Evolutionary conservation across 2,888 invertebrate genomes (phyloP).

Genomic region (Helicoverpa assulta): DNA sequence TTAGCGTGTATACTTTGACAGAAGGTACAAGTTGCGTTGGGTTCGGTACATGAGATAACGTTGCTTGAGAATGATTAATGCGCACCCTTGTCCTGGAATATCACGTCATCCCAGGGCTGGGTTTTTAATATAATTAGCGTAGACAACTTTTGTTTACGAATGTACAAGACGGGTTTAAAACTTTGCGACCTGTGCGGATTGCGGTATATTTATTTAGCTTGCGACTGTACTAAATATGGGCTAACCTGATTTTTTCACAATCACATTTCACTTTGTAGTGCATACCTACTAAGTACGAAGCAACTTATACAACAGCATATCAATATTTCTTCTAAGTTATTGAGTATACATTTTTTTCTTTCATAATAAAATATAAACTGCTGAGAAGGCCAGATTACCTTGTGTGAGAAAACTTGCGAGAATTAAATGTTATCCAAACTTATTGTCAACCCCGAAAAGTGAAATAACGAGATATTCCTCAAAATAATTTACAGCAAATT

Average conservation of each 20-base stretch:
- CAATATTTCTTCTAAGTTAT: too few relatives aligned
- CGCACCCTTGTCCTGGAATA: slow-evolving; percentile 77
- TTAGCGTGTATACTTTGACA: slow-evolving; percentile 63
- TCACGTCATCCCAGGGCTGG: slow-evolving; percentile 76
- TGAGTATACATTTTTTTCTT: too few relatives aligned
- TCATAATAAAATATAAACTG: too few relatives aligned
- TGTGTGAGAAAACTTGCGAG: too few relatives aligned
- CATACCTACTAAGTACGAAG: too few relatives aligned
- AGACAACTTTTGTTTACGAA: slow-evolving; percentile 75
- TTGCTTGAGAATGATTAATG: slow-evolving; percentile 84
- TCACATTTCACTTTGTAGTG: too few relatives aligned
- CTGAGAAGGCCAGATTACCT: too few relatives aligned
- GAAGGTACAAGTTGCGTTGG: slow-evolving; percentile 69
- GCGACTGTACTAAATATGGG: slow-evolving; percentile 11
- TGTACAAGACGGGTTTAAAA: slow-evolving; percentile 60
- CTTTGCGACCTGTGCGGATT: slow-evolving; percentile 47
- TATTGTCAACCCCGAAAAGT: too few relatives aligned
- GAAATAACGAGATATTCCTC: too few relatives aligned
- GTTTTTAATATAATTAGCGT: slow-evolving; percentile 83
- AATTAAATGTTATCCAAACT: too few relatives aligned
- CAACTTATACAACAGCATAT: too few relatives aligned
- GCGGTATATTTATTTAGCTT: slow-evolving; percentile 19
- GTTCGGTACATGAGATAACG: slow-evolving; percentile 79
- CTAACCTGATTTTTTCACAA: slow-evolving; percentile 6
- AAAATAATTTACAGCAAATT: neutral